A percentile compares a stretch with the other conserved stretches of the same genome.
Evolutionary conservation across 92 coral and sea anemone genomes (phyloP).

Genomic region (Palythoa caribaeorum): DNA sequence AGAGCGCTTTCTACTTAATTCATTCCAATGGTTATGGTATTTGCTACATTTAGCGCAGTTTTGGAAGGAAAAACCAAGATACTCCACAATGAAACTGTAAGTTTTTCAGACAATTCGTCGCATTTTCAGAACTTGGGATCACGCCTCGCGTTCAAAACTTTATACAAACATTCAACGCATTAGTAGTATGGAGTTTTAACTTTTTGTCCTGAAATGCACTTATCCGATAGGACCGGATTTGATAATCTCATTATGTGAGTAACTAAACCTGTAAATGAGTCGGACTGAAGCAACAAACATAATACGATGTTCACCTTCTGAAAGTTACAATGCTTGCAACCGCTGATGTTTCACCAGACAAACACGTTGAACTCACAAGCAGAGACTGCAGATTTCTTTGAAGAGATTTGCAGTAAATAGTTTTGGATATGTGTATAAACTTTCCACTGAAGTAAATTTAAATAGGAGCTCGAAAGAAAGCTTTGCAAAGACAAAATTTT

Average conservation of each 20-base stretch:
- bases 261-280: not conserved
- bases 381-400: not conserved
- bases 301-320: slow-evolving; percentile 1
- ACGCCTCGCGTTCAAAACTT: not conserved
- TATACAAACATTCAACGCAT: too few relatives aligned
- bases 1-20: not conserved
- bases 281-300: not conserved
- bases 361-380: slow-evolving; percentile 1
- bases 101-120: not conserved
- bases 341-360: not conserved
- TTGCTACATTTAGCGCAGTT: not conserved
- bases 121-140: not conserved
- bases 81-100: not conserved
- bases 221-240: not conserved
- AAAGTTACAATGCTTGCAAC: not conserved
- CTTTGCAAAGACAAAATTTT: not conserved
- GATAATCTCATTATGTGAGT: not conserved
- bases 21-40: slow-evolving; percentile 2
- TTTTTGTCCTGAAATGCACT: not conserved
- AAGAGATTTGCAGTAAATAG: not conserved
- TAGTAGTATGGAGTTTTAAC: not conserved
- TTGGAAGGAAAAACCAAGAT: not conserved
- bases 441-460: not conserved
- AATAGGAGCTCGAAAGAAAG: slow-evolving; percentile 4
- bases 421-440: not conserved